A percentile compares a stretch with the other conserved stretches of the same genome.
These are phyloP conservation scores for Lasioglossum albipes DNA, from an alignment of 1,140 invertebrate species.

Conservation along the genomic window DNA sequence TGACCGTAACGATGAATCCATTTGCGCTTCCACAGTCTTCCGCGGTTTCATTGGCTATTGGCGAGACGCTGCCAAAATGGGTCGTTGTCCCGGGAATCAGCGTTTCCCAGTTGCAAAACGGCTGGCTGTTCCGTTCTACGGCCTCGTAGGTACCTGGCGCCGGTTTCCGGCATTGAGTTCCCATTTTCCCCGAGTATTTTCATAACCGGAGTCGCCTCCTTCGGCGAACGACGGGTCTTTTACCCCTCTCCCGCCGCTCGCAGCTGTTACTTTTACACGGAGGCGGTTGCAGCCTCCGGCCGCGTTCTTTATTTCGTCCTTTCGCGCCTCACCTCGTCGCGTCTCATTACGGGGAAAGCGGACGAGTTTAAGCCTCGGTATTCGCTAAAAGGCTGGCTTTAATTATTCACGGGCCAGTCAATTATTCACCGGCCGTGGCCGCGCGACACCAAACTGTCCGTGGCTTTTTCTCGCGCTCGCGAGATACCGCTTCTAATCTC, in stretches of 20 bases:
- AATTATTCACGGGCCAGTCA: conserved; percentile 64
- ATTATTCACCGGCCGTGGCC: conserved; percentile 53
- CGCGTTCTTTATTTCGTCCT: conserved; percentile 44
- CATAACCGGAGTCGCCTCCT: conserved; percentile 37
- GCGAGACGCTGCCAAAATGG: too few species aligned
- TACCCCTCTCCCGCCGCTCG: conserved; percentile 28
- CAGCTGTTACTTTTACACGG: conserved; percentile 53
- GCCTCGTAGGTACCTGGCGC: too few species aligned
- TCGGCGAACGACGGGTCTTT: conserved; percentile 38
- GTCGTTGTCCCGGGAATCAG: background rate
- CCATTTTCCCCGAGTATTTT: conserved; percentile 53
- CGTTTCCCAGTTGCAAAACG: background rate
- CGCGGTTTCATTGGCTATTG: background rate
- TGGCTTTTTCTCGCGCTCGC: background rate
- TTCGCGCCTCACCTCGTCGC: conserved; percentile 17
- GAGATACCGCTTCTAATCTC: background rate
- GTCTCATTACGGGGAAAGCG: conserved; percentile 36
- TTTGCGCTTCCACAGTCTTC: background rate
- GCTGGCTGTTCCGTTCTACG: background rate
- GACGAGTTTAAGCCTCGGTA: conserved; percentile 50
- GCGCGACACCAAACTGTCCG: background rate
- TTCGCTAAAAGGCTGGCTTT: conserved; percentile 56
- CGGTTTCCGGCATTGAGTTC: conserved; percentile 17
- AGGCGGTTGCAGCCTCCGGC: background rate
- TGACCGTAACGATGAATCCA: background rate